Percentiles rank a stretch among this genome's conserved stretches.
These are phyloP conservation scores for Hipposideros larvatus DNA, from an alignment of 2,797 vertebrate genomes.

Conservation along the genomic window DNA sequence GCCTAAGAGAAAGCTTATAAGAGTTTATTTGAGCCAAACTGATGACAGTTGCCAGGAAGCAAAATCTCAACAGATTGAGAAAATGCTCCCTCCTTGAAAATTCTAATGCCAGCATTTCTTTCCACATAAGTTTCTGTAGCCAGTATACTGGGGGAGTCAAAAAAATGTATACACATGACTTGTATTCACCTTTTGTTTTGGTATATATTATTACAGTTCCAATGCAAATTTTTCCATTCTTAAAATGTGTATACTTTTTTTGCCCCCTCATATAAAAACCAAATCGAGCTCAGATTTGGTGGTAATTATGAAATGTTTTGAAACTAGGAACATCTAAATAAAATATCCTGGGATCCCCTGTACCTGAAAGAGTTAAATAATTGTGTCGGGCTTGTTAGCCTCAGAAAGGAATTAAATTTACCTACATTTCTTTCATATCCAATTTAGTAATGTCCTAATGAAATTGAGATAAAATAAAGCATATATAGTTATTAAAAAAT, in stretches of 20 bases:
- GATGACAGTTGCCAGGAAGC: too few relatives aligned
- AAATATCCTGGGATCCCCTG: background rate
- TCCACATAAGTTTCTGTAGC: background rate
- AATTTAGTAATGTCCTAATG: constrained; percentile 17
- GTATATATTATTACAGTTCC: too few relatives aligned
- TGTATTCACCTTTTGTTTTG: too few relatives aligned
- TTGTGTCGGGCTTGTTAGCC: constrained; percentile 8
- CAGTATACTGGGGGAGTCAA: background rate
- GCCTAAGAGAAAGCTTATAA: too few relatives aligned
- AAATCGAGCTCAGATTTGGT: constrained; percentile 32
- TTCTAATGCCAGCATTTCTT: constrained; percentile 51
- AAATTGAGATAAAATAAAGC: constrained; percentile 36
- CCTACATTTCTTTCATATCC: background rate
- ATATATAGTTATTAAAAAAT: constrained; percentile 51
- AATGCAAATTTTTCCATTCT: too few relatives aligned
- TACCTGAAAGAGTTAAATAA: background rate
- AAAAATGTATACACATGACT: too few relatives aligned
- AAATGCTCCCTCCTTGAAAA: background rate
- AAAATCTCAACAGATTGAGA: too few relatives aligned
- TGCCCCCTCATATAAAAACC: background rate
- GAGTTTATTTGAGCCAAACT: too few relatives aligned
- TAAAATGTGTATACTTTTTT: too few relatives aligned
- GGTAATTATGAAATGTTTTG: constrained; percentile 14
- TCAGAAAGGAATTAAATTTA: constrained; percentile 45
- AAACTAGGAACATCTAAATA: constrained; percentile 42